Base-by-base conservation (phyloP, 2,113 vertebrate genomes). In the Pelvicachromis taeniatus region DNA sequence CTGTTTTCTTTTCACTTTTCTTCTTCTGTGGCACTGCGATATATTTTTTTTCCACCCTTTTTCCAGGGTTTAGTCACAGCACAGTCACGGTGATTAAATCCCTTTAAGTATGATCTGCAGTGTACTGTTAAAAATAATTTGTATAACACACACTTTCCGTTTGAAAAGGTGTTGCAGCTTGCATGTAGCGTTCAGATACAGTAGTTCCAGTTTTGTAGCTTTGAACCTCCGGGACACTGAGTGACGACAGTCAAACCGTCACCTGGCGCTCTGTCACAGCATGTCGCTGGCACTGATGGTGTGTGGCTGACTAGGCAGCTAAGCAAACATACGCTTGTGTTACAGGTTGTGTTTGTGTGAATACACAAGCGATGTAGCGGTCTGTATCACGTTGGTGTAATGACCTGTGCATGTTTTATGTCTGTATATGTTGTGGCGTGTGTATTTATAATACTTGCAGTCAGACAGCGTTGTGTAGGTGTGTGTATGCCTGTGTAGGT, bases 201-300 rank as follows among this genome's bases (percentile, higher is more conserved):
- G 82, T 38, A 33, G 63, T 78, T 91, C 75, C 78, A 84, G 31
- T 83, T 35, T 87, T n/a, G 8, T 87, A 79, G 59, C 38, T 84
- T 33, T 55, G 55, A 85, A 77, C 89, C 87, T 86, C 77, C 53
- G 92, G 90, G 91, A 89, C 80, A 29, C 75, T 12, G 52, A 54
- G 70, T 93, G 92, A 94, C 88, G 89, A 77, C 87, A 89, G 87
- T 78, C 0, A 2, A 35, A 4, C 40, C 14, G 33, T 92, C 88
- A 88, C 86, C 78, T 83, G 89, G 65, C 4, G 9, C 77, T 77
- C 81, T 58, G 90, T 92, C 86, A 87, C 91, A 83, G 85, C 89
- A 80, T 77, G 65, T 56, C 16, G 56, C 78, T 78, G 85, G 19
- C 52, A 58, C 87, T 79, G 88, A 81, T 80, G 26, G 54, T 40